Evolutionary conservation across 2,888 invertebrate species (phyloP).

Genomic region (Petrophora chlorosata): DNA sequence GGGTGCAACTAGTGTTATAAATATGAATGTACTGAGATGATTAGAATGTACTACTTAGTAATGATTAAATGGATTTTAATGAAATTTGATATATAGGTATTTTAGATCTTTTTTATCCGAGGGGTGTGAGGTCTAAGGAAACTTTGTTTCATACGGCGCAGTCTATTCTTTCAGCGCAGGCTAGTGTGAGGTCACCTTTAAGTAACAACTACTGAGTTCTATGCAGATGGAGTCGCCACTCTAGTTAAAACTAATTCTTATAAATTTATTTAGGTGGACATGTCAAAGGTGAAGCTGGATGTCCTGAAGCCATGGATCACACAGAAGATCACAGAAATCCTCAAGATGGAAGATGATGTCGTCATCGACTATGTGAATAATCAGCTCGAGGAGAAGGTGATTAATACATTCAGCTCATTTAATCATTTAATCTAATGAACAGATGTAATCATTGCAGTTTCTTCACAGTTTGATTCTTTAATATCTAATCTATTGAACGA

Average conservation of each 20-base stretch:
- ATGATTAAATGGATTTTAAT: too few species aligned
- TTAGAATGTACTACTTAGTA: too few species aligned
- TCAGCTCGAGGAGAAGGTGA: constrained; percentile 97
- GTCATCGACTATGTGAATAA: constrained; percentile 99
- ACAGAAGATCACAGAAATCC: constrained; percentile 96
- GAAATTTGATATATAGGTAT: too few species aligned
- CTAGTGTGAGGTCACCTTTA: too few species aligned
- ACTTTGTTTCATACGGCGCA: too few species aligned
- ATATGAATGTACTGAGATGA: too few species aligned
- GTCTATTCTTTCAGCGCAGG: too few species aligned
- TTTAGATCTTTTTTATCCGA: too few species aligned
- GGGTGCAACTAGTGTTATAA: too few species aligned
- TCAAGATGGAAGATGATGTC: constrained; percentile 99
- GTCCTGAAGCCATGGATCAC: constrained; percentile 99
- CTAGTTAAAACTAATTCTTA: neutral
- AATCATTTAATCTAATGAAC: constrained; percentile 52
- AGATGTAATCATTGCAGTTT: constrained; percentile 82
- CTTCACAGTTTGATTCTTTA: constrained; percentile 49
- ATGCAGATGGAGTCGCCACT: neutral
- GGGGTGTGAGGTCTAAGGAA: too few species aligned
- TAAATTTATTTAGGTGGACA: constrained; percentile 89
- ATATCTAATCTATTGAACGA: constrained; percentile 15
- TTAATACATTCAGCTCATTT: constrained; percentile 45
- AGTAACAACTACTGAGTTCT: too few species aligned
- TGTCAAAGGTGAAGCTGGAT: constrained; percentile 98